phyloP scores from a whole-genome alignment of 92 coral and sea anemone genomes.

The Palythoa caribaeorum region DNA sequence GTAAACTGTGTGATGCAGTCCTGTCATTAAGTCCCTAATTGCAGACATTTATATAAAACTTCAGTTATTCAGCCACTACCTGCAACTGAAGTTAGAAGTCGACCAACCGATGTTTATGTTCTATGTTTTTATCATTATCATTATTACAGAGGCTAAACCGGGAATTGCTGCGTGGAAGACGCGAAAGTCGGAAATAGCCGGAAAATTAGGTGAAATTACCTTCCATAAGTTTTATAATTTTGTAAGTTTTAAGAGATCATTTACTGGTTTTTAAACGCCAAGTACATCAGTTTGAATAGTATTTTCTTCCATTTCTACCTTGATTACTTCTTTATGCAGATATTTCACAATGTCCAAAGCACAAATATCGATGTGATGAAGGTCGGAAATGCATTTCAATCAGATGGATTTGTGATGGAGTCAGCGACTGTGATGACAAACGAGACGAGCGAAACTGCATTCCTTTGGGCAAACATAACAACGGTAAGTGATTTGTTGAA shows the following conservation, averaged over 20 bases:
- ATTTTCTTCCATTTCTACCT: not conserved
- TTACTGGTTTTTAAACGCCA: not conserved
- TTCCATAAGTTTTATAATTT: not conserved
- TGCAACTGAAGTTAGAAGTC: too few relatives aligned
- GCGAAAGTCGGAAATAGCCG: not conserved
- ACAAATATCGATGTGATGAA: slow-evolving; percentile 76
- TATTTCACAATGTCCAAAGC: slow-evolving; percentile 68
- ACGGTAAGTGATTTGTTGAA: slow-evolving; percentile 52
- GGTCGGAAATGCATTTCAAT: slow-evolving; percentile 80
- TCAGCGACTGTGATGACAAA: slow-evolving; percentile 78
- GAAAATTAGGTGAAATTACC: not conserved
- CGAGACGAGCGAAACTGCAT: slow-evolving; percentile 86
- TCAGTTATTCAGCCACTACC: too few relatives aligned
- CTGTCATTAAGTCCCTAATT: too few relatives aligned
- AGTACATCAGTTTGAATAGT: too few relatives aligned
- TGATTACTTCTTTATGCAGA: not conserved
- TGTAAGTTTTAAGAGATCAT: too few relatives aligned
- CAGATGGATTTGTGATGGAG: slow-evolving; percentile 88
- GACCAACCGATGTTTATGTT: not conserved
- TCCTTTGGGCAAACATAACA: slow-evolving; percentile 42
- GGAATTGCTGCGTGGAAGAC: not conserved
- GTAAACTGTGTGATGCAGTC: too few relatives aligned
- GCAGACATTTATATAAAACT: too few relatives aligned
- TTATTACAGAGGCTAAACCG: slow-evolving; percentile 21
- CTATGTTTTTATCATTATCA: not conserved